Base-by-base conservation (phyloP, 2,797 vertebrate genomes). In the Eospalax fontanierii region DNA sequence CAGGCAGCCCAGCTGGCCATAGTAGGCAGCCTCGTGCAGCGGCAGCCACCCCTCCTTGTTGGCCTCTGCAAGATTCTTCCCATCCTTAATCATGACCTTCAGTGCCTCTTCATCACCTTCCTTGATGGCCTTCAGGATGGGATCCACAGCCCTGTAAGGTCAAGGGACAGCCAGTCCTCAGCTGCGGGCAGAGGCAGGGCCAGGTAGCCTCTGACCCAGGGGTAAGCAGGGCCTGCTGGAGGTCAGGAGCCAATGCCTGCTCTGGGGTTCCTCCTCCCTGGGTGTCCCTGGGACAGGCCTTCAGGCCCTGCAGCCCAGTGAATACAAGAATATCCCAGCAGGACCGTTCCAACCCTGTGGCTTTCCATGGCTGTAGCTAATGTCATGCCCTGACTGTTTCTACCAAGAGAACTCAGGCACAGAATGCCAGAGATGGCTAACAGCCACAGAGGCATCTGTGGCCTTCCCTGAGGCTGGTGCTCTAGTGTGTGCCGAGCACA, bases 41-140 rank as follows among this genome's bases (percentile, higher is more conserved):
- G 99, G 99, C 93, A 99, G 98, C 99, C 99, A 99, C 79, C 99
- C 99, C 0, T 99, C 99, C 90, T 98, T 98, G 98, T 99, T 99
- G 93, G 99, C 99, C 90, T 98, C 98, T 14, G 99, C 98, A 75
- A 99, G 99, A 84, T 98, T 97, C 97, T 97, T 98, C 86, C 98
- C 98, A 2, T 95, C 97, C 98, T 99, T 96, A 87, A 99, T 98
- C 97, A 99, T 98, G 9, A 98, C 97, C 90, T 79, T 98, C 94
- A 99, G 96, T 40, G 98, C 98, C 82, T 98, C 98, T 86, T 98
- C 99, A 82, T 99, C 99, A 19, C 99, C 99, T 50, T 98, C 98
- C 96, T 97, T 99, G 97, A 99, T 99, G 95, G 99, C 99, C 93
- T 94, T 97, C 61, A 99, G 98, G 84, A 99, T 97, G 0, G 99